A percentile compares a stretch with the other conserved stretches of the same genome.
These are phyloP conservation scores for Tiphia femorata DNA, from an alignment of 2,888 invertebrate species.

Conservation along the genomic window DNA sequence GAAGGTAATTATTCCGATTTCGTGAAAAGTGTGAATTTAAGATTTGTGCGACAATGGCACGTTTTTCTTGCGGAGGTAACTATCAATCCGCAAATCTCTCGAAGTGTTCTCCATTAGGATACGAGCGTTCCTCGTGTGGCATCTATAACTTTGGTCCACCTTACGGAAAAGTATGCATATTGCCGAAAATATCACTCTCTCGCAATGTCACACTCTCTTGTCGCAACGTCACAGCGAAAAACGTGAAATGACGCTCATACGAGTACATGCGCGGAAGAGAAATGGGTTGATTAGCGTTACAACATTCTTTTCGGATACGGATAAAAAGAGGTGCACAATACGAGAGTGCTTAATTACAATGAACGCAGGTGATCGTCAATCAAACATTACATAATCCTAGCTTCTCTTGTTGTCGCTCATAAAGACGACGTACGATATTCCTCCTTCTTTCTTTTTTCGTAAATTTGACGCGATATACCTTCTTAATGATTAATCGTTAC, in stretches of 20 bases:
- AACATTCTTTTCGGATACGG: neutral
- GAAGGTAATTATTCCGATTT: no score
- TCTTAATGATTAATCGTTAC: slow-evolving; percentile 38
- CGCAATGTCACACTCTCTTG: no score
- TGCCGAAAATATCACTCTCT: no score
- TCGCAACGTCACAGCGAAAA: no score
- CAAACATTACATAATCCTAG: slow-evolving; percentile 41
- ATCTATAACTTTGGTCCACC: slow-evolving; percentile 21
- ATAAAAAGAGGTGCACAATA: slow-evolving; percentile 35
- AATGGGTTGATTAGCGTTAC: slow-evolving; percentile 1
- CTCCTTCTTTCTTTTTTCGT: slow-evolving; percentile 12
- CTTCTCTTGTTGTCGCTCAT: slow-evolving; percentile 40
- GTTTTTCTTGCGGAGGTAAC: no score
- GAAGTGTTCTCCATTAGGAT: no score
- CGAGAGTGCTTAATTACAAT: slow-evolving; percentile 27
- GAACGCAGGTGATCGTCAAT: slow-evolving; percentile 34
- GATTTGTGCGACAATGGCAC: no score
- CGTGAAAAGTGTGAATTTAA: no score
- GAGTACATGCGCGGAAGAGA: slow-evolving; percentile 7
- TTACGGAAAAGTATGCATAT: slow-evolving; percentile 10
- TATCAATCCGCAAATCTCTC: no score
- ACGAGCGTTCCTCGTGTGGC: slow-evolving; percentile 1
- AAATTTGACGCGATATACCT: slow-evolving; percentile 28
- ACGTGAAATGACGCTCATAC: no score
- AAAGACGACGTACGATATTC: slow-evolving; percentile 32